Evolutionary conservation across 2,113 vertebrate species (phyloP).

Genomic region (Probosciger aterrimus): DNA sequence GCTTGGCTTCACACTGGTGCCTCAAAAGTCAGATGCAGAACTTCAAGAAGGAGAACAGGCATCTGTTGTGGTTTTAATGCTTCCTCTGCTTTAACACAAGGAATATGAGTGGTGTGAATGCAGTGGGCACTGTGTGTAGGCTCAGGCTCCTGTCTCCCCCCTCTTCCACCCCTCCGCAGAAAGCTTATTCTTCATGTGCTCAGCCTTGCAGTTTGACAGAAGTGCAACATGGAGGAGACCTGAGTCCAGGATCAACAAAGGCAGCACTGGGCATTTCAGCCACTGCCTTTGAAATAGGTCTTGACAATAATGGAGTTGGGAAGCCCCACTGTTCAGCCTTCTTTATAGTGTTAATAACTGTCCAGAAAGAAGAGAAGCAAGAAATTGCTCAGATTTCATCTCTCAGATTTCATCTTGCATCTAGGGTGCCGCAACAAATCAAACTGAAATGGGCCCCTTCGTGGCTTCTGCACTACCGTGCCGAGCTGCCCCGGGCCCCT

Average conservation of each 20-base stretch:
- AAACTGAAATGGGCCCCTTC: constrained; percentile 57
- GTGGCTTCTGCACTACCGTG: neutral
- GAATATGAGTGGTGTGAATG: neutral
- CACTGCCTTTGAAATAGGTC: constrained; percentile 56
- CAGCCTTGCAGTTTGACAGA: neutral
- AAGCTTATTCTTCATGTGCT: constrained; percentile 26
- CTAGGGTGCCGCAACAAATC: constrained; percentile 55
- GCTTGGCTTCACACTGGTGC: neutral
- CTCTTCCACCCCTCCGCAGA: neutral
- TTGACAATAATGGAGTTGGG: constrained; percentile 54
- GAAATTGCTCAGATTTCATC: constrained; percentile 68
- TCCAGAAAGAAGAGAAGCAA: constrained; percentile 67
- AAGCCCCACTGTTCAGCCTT: constrained; percentile 64
- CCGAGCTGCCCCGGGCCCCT: constrained; percentile 16
- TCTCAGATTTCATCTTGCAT: constrained; percentile 63
- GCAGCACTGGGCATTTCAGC: constrained; percentile 56
- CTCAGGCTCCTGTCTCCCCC: neutral
- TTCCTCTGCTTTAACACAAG: neutral
- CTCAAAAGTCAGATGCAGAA: neutral
- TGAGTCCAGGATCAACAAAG: constrained; percentile 64
- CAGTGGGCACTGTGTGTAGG: neutral
- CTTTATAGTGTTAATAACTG: constrained; percentile 74
- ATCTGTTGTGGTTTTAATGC: neutral
- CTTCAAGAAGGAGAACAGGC: neutral
- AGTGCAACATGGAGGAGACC: constrained; percentile 40